Conservation (phyloP, 1,140 invertebrate genomes). For the Maniola jurtina region DNA sequence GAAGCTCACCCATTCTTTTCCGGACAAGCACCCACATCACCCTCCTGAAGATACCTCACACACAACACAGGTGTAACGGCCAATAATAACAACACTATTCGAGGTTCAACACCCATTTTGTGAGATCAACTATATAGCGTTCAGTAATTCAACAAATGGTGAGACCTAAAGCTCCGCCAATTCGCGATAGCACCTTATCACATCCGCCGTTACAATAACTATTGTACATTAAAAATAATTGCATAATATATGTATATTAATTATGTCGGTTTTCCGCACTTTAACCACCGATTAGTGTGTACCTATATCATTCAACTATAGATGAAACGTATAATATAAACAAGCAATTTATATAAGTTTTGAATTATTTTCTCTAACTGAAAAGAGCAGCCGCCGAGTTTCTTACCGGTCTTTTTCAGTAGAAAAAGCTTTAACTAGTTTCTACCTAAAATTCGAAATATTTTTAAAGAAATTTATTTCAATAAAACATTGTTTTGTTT, state of each 20-base stretch:
- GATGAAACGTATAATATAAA: too few species aligned
- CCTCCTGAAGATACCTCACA: background rate
- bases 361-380: too few species aligned
- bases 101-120: background rate
- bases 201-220: constrained; percentile 29
- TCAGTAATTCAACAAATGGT: background rate
- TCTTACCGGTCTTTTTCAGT: too few species aligned
- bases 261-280: background rate
- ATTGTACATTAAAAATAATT: constrained; percentile 8
- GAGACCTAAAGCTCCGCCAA: constrained; percentile 15
- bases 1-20: background rate
- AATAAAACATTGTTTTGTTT: too few species aligned
- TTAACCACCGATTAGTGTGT: too few species aligned
- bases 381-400: too few species aligned
- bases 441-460: too few species aligned
- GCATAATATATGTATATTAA: background rate
- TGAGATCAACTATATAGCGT: background rate
- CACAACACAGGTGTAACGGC: constrained; percentile 12
- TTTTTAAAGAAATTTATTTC: too few species aligned
- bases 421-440: too few species aligned
- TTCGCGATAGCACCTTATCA: constrained; percentile 28
- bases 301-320: too few species aligned
- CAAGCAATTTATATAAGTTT: too few species aligned
- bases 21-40: constrained; percentile 16
- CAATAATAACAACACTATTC: background rate